A percentile compares a stretch with the other conserved stretches of the same genome.
These are phyloP conservation scores for Malurus elegans DNA, from an alignment of 2,113 vertebrate genomes.

Conservation along the genomic window DNA sequence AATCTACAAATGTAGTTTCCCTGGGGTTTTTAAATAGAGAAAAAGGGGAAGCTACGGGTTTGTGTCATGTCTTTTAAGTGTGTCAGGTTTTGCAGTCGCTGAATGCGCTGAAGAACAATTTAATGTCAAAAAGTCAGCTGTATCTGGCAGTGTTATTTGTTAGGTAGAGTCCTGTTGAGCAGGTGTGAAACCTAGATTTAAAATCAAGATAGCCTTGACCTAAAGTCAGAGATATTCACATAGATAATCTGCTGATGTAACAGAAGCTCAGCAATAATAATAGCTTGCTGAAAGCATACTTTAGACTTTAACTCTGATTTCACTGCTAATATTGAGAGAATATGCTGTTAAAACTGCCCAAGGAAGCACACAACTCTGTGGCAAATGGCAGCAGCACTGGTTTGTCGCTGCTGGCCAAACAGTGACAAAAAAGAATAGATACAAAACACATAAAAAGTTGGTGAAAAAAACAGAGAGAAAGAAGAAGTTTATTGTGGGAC, in stretches of 20 bases:
- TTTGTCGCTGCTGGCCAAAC: too few species aligned
- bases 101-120: neutral
- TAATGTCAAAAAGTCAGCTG: neutral
- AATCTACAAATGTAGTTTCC: neutral
- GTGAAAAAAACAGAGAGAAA: too few species aligned
- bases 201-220: neutral
- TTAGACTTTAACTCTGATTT: neutral
- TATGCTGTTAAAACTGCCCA: neutral
- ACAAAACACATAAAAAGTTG: too few species aligned
- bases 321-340: neutral
- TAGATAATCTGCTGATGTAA: neutral
- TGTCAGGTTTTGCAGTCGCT: accelerated
- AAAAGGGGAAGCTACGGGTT: neutral
- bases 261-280: neutral
- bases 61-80: neutral
- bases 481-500: too few species aligned
- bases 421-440: too few species aligned
- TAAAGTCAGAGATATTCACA: neutral
- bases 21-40: neutral
- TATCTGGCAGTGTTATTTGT: neutral
- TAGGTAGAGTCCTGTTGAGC: neutral
- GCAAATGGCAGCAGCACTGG: neutral
- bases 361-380: neutral
- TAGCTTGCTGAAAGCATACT: neutral
- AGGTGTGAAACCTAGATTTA: neutral